phyloP scores from a whole-genome alignment of 2,888 invertebrate genomes.

The Hirtodrosophila alboralis region DNA sequence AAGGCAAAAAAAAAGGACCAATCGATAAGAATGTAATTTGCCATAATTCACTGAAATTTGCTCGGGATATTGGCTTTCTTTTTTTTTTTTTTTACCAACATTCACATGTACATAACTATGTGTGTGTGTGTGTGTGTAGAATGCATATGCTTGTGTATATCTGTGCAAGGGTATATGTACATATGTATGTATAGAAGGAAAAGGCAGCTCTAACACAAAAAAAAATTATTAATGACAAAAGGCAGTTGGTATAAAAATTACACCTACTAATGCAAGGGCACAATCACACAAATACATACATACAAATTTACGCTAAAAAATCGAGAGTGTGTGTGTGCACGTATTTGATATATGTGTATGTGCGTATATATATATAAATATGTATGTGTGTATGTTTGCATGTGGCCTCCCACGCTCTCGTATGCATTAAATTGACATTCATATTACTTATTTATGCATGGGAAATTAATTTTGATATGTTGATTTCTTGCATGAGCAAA shows the following conservation, averaged over 20 bases:
- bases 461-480: constrained; percentile 78
- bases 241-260: constrained; percentile 70
- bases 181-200: neutral
- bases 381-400: constrained; percentile 2
- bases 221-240: constrained; percentile 68
- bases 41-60: constrained; percentile 80
- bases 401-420: constrained; percentile 16
- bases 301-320: constrained; percentile 24
- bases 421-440: constrained; percentile 76
- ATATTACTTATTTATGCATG: constrained; percentile 77
- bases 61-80: constrained; percentile 69
- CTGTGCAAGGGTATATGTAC: constrained; percentile 9
- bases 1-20: constrained; percentile 58
- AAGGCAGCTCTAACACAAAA: constrained; percentile 37
- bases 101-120: constrained; percentile 8
- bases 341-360: constrained; percentile 24
- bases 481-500: constrained; percentile 74
- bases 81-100: constrained; percentile 9
- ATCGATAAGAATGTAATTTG: constrained; percentile 82
- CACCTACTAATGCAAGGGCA: constrained; percentile 52
- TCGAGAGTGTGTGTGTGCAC: constrained; percentile 12
- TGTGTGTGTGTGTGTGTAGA: neutral
- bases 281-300: constrained; percentile 13
- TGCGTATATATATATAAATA: constrained; percentile 6
- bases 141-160: constrained; percentile 3